Evolutionary conservation across 2,888 invertebrate species (phyloP).

Genomic region (Malthinus seriepunctatus): DNA sequence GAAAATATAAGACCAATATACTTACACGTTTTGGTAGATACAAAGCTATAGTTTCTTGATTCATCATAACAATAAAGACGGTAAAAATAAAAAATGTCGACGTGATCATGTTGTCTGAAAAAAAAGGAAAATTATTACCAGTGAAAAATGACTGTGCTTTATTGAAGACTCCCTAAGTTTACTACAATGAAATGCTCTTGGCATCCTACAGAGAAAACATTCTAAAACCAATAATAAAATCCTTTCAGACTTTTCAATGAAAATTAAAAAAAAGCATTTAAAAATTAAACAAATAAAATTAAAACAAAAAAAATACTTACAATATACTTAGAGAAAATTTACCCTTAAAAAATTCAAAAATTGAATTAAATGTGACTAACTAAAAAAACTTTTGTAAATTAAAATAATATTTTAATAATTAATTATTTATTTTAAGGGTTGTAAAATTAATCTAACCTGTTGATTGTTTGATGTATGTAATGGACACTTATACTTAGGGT

Average conservation of each 20-base stretch:
- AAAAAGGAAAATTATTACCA: constrained; percentile 38
- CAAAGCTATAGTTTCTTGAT: constrained; percentile 37
- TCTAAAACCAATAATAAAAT: constrained; percentile 8
- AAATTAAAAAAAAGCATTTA: neutral
- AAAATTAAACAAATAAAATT: neutral
- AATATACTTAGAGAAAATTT: neutral
- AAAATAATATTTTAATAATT: neutral
- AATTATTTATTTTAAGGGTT: neutral
- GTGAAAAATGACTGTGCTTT: constrained; percentile 48
- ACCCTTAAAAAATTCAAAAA: neutral
- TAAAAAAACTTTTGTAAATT: neutral
- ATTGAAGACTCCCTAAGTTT: constrained; percentile 42
- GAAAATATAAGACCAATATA: constrained; percentile 6
- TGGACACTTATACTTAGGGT: constrained; percentile 14
- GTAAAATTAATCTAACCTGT: constrained; percentile 19
- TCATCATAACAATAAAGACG: constrained; percentile 32
- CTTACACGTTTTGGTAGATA: constrained; percentile 47
- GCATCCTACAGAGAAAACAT: constrained; percentile 42
- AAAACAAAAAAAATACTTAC: no score
- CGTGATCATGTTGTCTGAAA: constrained; percentile 39
- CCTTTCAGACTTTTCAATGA: neutral
- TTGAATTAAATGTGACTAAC: neutral
- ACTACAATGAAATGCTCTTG: constrained; percentile 51
- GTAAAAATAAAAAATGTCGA: constrained; percentile 37
- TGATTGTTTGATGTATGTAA: constrained; percentile 4